These are phyloP conservation scores for Drosophila quinaria DNA, from an alignment of 2,888 invertebrate species.

Conservation along the genomic window DNA sequence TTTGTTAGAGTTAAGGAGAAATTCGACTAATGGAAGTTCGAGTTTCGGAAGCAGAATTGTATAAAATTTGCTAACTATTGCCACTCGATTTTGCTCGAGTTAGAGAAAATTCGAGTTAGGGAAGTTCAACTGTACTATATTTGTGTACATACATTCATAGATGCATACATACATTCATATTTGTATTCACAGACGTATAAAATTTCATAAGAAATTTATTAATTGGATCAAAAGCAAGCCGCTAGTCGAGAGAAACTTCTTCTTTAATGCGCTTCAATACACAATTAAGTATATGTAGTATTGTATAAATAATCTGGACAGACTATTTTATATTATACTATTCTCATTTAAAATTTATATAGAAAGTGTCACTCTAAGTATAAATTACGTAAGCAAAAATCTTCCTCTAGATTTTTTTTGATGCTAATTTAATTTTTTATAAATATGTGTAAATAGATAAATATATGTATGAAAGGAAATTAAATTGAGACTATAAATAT, in stretches of 20 bases:
- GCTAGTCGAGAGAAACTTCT: slow-evolving; percentile 19
- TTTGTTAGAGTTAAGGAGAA: no score
- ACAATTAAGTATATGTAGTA: slow-evolving; percentile 9
- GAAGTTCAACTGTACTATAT: no score
- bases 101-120: no score
- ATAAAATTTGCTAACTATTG: no score
- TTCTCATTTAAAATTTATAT: background rate
- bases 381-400: background rate
- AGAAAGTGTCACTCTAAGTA: background rate
- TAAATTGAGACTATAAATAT: background rate
- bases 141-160: no score
- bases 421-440: background rate
- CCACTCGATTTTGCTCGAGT: no score
- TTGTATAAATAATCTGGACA: background rate
- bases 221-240: slow-evolving; percentile 48
- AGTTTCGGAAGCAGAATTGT: no score
- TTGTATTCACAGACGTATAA: slow-evolving; percentile 7
- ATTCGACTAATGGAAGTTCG: no score
- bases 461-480: background rate
- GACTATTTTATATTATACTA: background rate
- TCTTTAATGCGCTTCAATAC: slow-evolving; percentile 32
- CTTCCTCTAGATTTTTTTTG: no score
- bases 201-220: slow-evolving; percentile 30
- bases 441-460: background rate
- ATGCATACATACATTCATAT: background rate